Base-by-base conservation (phyloP, 2,888 invertebrate species). In the Agrotis exclamationis region DNA sequence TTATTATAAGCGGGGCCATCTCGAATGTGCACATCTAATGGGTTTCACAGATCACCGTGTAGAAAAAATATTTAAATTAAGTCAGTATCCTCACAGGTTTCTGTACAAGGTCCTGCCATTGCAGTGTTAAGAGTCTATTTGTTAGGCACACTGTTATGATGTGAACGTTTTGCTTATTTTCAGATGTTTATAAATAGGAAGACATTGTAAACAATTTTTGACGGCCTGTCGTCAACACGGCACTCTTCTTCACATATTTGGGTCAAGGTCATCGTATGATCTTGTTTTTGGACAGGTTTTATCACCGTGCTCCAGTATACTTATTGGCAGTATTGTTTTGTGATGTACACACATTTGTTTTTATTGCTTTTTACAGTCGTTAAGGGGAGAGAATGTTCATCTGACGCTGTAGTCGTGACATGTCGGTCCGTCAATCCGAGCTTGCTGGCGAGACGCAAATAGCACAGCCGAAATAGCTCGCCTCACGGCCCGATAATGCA, bases 361-460 rank as follows among this genome's bases (percentile, higher is more conserved):
- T 75, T 87, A 84, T 87, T 89, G 78, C 81, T 73, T 79, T 87
- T 87, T 87, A 70, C 73, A 85, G 88, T 91, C 86, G 89, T 90
- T 91, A 90, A 86, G 87, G 86, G 58, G 86, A 88, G 86, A 91
- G 88, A 90, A 90, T 89, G 88, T 88, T 87, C 81, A 83, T 82
- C 83, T 90, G 93, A 93, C 93, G 94, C 89, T 88, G 90, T 87
- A 89, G 89, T 89, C 91, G 91, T 95, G 96, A 95, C 95, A 95
- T 91, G 92, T 92, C 93, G 93, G 94, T 93, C 94, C 95, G 95
- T 96, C 96, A 96, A 96, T 96, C 95, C 92, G 93, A 94, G 96
- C 95, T 93, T 93, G 95, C 95, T 93, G 91, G 93, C 93, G 89
- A 83, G 92, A 93, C 93, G 88, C 88, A 95, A 96, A 96, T 96